phyloP scores from a whole-genome alignment of 1,140 invertebrate genomes.

The Plutomurus gul region DNA sequence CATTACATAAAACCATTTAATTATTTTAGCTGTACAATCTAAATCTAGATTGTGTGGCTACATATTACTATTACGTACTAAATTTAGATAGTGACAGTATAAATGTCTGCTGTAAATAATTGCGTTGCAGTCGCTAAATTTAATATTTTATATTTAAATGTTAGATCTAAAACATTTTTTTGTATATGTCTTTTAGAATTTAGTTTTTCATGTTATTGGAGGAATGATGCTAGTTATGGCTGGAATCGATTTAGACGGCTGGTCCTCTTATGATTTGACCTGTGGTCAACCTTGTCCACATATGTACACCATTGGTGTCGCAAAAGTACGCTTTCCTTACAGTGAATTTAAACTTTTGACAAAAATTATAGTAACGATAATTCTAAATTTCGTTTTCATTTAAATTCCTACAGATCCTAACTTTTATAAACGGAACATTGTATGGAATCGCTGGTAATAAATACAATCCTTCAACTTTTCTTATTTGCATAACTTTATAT shows the following conservation, averaged over 20 bases:
- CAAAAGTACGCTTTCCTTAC: constrained; percentile 20
- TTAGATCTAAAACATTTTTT: background rate
- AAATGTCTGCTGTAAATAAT: too few relatives aligned
- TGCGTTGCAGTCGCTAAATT: background rate
- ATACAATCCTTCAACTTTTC: background rate
- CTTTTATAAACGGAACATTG: constrained; percentile 41
- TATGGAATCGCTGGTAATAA: constrained; percentile 32
- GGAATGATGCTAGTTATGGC: constrained; percentile 26
- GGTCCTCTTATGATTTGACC: constrained; percentile 3
- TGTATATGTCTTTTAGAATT: background rate
- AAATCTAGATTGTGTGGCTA: too few relatives aligned
- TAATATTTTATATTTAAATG: background rate
- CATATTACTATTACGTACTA: too few relatives aligned
- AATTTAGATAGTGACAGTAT: too few relatives aligned
- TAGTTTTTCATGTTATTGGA: constrained; percentile 31
- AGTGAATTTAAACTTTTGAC: background rate
- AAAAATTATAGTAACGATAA: background rate
- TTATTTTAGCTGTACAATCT: too few relatives aligned
- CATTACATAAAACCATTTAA: too few relatives aligned
- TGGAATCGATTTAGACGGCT: constrained; percentile 39
- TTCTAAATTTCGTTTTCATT: background rate
- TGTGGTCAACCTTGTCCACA: constrained; percentile 19
- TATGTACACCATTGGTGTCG: constrained; percentile 34
- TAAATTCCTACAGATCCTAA: constrained; percentile 40
- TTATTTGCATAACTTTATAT: background rate